Evolutionary conservation across 2,888 invertebrate genomes (phyloP), one percentile per base, ranked within the genome.

Genomic region (Cistogaster globosa): DNA sequence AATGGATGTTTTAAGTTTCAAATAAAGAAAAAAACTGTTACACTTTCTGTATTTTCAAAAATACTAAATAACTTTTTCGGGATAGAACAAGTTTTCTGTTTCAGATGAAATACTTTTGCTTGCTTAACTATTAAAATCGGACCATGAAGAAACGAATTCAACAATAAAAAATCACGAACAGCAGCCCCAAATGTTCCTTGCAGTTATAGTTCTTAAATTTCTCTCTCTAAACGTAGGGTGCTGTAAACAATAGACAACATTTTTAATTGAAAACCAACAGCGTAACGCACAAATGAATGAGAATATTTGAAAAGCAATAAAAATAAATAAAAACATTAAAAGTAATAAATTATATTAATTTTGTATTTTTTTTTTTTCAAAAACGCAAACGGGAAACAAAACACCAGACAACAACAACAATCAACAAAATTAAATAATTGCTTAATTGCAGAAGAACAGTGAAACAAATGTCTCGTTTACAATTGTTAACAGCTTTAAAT

Each of bases 271-370:
- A 77, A 32, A 38, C 51, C 48, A 48, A 20, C 26, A 68, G 38
- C 55, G 75, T 42, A 53, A 63, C 65, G 68, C 72, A 42, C 62
- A 57, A 74, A 67, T 58, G 69, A 57, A 42, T 32, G 75, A 75
- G 42, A 75, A 53, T 18, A 74, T 67, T 82, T 58, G 83, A 86
- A 84, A 76, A 82, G 87, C 87, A 87, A 88, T 88, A 88, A 88
- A 87, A 88, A 90, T 90, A 90, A 91, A 91, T 90, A 90, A 89
- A 88, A 90, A 87, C 87, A 79, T 76, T 80, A 87, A 89, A 88
- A 87, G 90, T 88, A 80, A 91, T 91, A 91, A 91, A 91, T 91
- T 91, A 88, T 88, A 79, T 67, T 79, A 16, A 45, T 53, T 38
- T 48, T 14, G 14, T n/a, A 18, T 45, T 4, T 3, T 55, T 62